Conservation (phyloP, 2,113 vertebrate species). For the Oncorhynchus kisutch region DNA sequence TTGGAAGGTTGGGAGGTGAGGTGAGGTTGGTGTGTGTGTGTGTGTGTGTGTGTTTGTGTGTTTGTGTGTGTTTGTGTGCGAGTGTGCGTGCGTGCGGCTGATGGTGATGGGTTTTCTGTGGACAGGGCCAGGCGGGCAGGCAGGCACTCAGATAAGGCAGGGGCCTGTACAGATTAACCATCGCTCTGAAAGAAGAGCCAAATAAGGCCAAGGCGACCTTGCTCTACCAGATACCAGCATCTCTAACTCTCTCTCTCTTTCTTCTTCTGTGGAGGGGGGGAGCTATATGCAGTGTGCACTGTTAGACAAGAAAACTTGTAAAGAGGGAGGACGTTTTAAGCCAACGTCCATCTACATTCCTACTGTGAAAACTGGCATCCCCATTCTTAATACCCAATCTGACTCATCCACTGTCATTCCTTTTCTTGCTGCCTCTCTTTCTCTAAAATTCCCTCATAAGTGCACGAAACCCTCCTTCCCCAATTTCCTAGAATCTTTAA, state of each 20-base stretch:
- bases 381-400: conserved; percentile 40
- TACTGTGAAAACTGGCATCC: conserved; percentile 13
- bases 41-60: no score
- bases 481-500: not conserved
- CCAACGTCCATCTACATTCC: not conserved
- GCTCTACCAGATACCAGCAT: no score
- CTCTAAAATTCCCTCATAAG: not conserved
- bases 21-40: no score
- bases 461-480: conserved; percentile 33
- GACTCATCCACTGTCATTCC: not conserved
- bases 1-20: conserved; percentile 28
- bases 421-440: conserved; percentile 24
- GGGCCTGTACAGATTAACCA: conserved; percentile 66
- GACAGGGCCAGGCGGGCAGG: conserved; percentile 56
- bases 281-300: conserved; percentile 34
- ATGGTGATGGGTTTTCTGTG: conserved; percentile 47
- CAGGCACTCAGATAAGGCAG: conserved; percentile 58
- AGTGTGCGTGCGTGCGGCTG: conserved; percentile 8
- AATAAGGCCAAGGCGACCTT: no score
- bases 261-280: conserved; percentile 24
- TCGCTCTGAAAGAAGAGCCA: conserved; percentile 54
- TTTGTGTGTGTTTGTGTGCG: not conserved
- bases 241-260: not conserved
- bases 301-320: conserved; percentile 51
- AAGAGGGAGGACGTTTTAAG: conserved; percentile 17